Percentiles rank a stretch among this genome's conserved stretches.
These are phyloP conservation scores for Carassius carassius DNA, from an alignment of 2,113 vertebrate genomes.

Conservation along the genomic window DNA sequence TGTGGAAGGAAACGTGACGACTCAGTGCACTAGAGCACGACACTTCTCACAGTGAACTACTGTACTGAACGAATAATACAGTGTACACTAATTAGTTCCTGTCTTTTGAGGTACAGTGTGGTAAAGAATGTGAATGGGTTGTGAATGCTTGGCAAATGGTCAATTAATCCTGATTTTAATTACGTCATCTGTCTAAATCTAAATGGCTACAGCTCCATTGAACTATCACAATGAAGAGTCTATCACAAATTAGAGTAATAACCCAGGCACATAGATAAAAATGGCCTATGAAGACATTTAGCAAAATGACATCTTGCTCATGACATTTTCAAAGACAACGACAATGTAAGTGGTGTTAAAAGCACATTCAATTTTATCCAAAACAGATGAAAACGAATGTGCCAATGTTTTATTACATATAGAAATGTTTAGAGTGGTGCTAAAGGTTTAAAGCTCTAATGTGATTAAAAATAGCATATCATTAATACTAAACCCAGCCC, in stretches of 20 bases:
- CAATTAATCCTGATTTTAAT: neutral
- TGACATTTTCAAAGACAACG: neutral
- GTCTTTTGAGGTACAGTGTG: neutral
- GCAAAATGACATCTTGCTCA: neutral
- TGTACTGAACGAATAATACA: neutral
- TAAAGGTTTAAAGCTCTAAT: neutral
- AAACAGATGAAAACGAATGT: neutral
- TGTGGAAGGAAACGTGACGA: neutral
- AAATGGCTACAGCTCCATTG: neutral
- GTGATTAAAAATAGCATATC: neutral
- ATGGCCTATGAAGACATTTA: neutral
- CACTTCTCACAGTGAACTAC: neutral
- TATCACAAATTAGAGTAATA: no score
- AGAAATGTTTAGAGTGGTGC: neutral
- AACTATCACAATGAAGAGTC: no score
- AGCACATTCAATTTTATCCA: neutral
- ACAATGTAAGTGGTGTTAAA: neutral
- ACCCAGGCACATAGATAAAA: neutral
- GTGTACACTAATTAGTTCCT: conserved; percentile 5
- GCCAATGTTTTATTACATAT: neutral
- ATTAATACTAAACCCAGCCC: no score
- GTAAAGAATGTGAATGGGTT: neutral
- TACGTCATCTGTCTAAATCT: neutral
- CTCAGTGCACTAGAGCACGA: neutral
- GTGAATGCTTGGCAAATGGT: neutral